These are phyloP conservation scores for Gymnobelideus leadbeateri DNA, from an alignment of 2,113 vertebrate species.

Conservation along the genomic window DNA sequence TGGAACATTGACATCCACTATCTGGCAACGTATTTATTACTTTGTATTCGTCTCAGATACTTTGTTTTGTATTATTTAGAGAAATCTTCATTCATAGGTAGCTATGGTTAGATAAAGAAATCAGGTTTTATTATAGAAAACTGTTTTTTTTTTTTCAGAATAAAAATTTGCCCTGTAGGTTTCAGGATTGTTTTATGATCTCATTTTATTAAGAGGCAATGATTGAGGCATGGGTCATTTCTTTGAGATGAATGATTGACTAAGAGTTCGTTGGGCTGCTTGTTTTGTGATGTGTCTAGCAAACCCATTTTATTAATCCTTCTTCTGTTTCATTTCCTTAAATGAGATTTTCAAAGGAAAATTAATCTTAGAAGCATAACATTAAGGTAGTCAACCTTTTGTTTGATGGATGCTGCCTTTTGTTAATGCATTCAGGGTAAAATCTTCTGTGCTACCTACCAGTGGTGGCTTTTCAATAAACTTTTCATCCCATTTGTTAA, in stretches of 20 bases:
- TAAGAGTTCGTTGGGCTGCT: constrained; percentile 11
- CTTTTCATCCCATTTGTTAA: constrained; percentile 6
- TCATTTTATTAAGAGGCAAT: constrained; percentile 39
- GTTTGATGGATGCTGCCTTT: not conserved
- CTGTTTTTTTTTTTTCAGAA: constrained; percentile 24
- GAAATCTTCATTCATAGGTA: constrained; percentile 36
- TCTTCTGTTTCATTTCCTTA: constrained; percentile 24
- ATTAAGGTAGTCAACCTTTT: not conserved
- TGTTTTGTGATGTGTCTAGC: constrained; percentile 37
- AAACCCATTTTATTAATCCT: not conserved
- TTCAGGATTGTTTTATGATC: not conserved
- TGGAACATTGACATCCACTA: not conserved
- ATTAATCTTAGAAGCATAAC: constrained; percentile 22
- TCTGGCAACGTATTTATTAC: constrained; percentile 18
- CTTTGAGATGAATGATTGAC: constrained; percentile 29
- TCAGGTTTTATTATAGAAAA: not conserved
- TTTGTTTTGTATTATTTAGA: not conserved
- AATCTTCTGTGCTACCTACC: not conserved
- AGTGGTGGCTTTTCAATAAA: not conserved
- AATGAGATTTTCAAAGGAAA: constrained; percentile 53
- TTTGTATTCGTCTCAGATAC: constrained; percentile 14
- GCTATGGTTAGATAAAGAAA: constrained; percentile 15
- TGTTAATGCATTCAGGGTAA: constrained; percentile 2
- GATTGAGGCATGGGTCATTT: constrained; percentile 17
- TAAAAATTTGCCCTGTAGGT: constrained; percentile 30